These are phyloP conservation scores for Ditylenchus dipsaci DNA, from an alignment of 1,140 invertebrate genomes.

Conservation along the genomic window DNA sequence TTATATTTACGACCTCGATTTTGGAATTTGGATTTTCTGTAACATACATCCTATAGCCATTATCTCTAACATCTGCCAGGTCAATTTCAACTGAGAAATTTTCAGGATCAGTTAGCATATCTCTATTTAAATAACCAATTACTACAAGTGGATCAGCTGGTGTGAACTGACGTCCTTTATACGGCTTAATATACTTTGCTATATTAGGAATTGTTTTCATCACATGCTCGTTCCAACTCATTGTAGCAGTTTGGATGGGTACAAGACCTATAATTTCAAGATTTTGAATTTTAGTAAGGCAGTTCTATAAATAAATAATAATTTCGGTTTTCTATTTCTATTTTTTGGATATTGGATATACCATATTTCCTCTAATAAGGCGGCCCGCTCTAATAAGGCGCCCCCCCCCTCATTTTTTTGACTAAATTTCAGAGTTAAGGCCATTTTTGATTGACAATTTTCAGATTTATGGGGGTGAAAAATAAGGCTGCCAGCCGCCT, in stretches of 20 bases:
- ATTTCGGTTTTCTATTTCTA: neutral
- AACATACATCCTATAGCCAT: too few relatives aligned
- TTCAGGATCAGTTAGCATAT: neutral
- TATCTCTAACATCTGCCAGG: too few relatives aligned
- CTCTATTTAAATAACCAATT: neutral
- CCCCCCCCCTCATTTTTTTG: too few relatives aligned
- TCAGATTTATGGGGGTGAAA: too few relatives aligned
- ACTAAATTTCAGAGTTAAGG: too few relatives aligned
- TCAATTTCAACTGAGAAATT: neutral
- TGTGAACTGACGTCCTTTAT: neutral
- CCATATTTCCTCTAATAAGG: too few relatives aligned
- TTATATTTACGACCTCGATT: too few relatives aligned
- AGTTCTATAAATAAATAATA: neutral
- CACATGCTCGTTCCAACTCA: neutral
- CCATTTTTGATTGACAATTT: too few relatives aligned
- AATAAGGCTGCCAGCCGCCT: too few relatives aligned
- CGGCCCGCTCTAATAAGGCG: too few relatives aligned
- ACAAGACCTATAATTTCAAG: neutral
- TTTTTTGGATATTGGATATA: neutral
- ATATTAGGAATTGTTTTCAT: neutral
- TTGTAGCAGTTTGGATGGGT: neutral
- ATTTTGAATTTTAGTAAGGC: neutral
- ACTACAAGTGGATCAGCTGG: slow-evolving; percentile 7
- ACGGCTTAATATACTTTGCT: neutral
- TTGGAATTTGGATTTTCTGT: too few relatives aligned